Evolutionary conservation across 2,797 vertebrate genomes (phyloP), one percentile per base, ranked within the genome.

Genomic region (Phataginus tricuspis): DNA sequence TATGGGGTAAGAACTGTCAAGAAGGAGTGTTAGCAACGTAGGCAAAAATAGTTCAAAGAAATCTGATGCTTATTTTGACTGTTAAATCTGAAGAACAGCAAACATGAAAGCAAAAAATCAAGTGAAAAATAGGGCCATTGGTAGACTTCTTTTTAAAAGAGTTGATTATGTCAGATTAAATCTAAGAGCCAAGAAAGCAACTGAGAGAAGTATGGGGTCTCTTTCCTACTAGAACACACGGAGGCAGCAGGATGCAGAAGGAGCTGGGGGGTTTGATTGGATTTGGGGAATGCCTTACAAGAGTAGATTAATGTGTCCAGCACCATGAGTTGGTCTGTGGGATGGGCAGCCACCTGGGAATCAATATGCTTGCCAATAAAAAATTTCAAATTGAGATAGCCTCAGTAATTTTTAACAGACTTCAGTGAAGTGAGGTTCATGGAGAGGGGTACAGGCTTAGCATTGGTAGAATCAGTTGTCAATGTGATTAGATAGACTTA

Each of bases 41-140:
- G 59, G 14, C 78, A 51, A 49, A 34, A 57, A 42, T 45, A 45
- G 29, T 92, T 95, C 74, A 92, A n/a, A 53, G 90, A 95, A 90
- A 64, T 77, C 68, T 34, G 15, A 16, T 71, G 4, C 74, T 88
- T 96, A 25, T 92, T 92, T 89, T 75, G 74, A 95, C 61, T 42
- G 13, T 95, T 80, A 59, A 5, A n/a, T 66, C 74, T 29, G 34
- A 90, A 82, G 55, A 86, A 72, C 19, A 85, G 71, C 49, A 93
- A 95, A 49, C 57, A 49, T 5, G 11, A 66, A 89, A 86, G 45
- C 23, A 59, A 74, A 90, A 49, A 88, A 15, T 25, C 39, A 69
- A 72, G 57, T 79, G 7, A 29, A 77, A 71, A 79, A 49, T 49
- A 16, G 69, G 78, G 27, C 3, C 31, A 13, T 15, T 74, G 27